Evolutionary conservation across 2,113 vertebrate species (phyloP).

Genomic region (Otis tarda): DNA sequence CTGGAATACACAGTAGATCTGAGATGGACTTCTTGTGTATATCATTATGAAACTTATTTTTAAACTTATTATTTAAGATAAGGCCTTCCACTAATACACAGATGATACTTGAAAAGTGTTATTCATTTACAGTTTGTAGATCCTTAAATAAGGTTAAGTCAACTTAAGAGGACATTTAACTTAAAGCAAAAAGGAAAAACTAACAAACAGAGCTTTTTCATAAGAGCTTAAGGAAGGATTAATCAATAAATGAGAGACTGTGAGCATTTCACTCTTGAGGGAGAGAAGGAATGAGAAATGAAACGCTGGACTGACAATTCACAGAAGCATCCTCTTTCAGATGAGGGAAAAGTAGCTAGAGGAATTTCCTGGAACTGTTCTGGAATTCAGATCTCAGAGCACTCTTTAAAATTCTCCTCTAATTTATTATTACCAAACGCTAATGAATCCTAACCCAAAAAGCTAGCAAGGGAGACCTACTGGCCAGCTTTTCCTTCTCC

Average conservation of each 20-base stretch:
- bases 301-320: background rate
- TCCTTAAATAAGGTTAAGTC: background rate
- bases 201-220: background rate
- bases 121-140: background rate
- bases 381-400: background rate
- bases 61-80: background rate
- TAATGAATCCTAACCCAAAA: background rate
- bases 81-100: background rate
- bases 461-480: background rate
- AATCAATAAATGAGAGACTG: background rate
- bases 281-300: background rate
- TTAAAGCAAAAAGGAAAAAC: background rate
- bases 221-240: background rate
- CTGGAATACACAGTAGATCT: background rate
- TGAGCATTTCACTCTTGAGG: background rate
- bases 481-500: background rate
- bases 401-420: background rate
- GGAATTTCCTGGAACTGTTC: background rate
- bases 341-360: background rate
- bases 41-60: background rate
- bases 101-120: background rate
- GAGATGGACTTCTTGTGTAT: background rate
- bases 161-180: background rate
- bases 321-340: background rate
- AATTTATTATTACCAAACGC: background rate